phyloP scores from a whole-genome alignment of 2,888 invertebrate species.

The Chrysodeixis includens region DNA sequence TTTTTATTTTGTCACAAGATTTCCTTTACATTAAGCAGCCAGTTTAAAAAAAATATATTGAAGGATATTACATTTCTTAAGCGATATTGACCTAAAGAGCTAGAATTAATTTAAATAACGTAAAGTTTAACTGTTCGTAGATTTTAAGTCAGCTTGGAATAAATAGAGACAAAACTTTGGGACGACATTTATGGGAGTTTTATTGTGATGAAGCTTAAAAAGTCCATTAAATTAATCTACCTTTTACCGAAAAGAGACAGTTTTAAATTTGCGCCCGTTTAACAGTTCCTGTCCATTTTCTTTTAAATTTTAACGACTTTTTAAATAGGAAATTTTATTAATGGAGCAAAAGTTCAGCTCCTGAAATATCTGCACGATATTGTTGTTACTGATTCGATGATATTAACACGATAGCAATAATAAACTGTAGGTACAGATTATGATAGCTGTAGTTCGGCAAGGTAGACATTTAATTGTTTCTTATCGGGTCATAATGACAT shows the following conservation, averaged over 20 bases:
- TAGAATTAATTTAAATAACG: constrained; percentile 1
- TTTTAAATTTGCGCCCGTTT: constrained; percentile 18
- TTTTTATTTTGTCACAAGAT: too few species aligned
- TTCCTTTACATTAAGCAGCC: too few species aligned
- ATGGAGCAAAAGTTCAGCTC: neutral
- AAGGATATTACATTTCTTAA: neutral
- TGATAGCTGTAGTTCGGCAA: too few species aligned
- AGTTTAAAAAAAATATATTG: neutral
- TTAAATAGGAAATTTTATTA: neutral
- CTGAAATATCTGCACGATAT: too few species aligned
- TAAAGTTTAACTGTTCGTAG: constrained; percentile 7
- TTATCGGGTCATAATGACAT: too few species aligned
- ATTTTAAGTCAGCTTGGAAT: neutral
- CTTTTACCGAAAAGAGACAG: constrained; percentile 10
- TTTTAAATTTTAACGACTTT: neutral
- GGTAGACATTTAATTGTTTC: too few species aligned
- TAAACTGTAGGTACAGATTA: too few species aligned
- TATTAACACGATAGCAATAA: too few species aligned
- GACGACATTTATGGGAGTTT: constrained; percentile 15
- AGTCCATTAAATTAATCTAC: constrained; percentile 11
- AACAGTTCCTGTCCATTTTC: neutral
- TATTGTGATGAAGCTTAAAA: constrained; percentile 12
- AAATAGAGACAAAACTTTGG: constrained; percentile 10
- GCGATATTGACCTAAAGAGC: neutral
- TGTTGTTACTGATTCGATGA: too few species aligned